Evolutionary conservation across 2,888 invertebrate genomes (phyloP).

Genomic region (Theristus sp.): DNA sequence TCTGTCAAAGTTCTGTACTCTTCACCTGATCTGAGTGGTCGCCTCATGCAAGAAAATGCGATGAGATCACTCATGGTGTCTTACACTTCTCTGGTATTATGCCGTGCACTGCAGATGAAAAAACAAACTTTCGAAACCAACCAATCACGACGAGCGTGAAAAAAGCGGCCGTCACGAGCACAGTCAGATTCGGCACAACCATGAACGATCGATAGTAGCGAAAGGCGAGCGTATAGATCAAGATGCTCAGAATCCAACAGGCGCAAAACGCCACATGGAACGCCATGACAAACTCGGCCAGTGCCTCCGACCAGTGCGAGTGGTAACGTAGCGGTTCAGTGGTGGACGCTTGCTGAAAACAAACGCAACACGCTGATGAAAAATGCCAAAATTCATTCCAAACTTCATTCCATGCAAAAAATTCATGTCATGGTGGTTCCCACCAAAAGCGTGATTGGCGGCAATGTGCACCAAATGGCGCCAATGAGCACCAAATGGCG

Average conservation of each 20-base stretch:
- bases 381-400: neutral
- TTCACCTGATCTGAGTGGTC: too few relatives aligned
- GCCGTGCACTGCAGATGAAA: neutral
- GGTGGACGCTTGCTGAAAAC: neutral
- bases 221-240: neutral
- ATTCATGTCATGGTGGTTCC: neutral
- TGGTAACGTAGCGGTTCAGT: neutral
- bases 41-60: too few relatives aligned
- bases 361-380: neutral
- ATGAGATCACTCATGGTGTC: too few relatives aligned
- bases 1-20: too few relatives aligned
- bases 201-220: neutral
- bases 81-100: too few relatives aligned
- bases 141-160: neutral
- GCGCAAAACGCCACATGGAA: neutral
- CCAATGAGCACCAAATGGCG: too few relatives aligned
- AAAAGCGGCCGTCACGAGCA: neutral
- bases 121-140: neutral
- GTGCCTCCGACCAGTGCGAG: neutral
- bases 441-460: too few relatives aligned
- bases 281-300: neutral
- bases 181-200: neutral
- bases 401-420: too few relatives aligned
- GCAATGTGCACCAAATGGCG: too few relatives aligned
- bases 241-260: neutral